Conservation (phyloP, 2,888 invertebrate genomes). For the Rutpela maculata region DNA sequence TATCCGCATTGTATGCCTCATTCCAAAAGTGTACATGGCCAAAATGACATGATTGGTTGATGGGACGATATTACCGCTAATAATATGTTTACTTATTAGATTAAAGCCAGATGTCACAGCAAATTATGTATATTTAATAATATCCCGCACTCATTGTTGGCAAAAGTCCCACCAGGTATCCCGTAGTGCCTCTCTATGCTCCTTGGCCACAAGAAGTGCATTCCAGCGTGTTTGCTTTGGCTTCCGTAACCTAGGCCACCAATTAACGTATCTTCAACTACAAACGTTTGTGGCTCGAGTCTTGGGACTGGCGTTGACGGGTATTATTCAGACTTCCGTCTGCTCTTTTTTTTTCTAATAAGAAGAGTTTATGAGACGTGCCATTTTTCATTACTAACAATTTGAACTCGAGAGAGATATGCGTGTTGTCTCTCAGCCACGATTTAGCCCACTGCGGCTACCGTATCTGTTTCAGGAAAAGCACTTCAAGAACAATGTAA, state of each 20-base stretch:
- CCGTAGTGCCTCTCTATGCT: background rate
- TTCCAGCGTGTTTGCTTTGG: constrained; percentile 8
- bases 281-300: background rate
- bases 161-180: constrained; percentile 29
- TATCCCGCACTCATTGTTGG: constrained; percentile 19
- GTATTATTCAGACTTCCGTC: background rate
- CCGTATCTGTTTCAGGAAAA: no score
- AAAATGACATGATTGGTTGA: constrained; percentile 6
- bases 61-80: background rate
- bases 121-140: constrained; percentile 29
- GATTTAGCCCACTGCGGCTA: no score
- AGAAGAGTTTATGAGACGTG: background rate
- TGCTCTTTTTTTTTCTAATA: background rate
- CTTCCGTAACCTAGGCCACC: constrained; percentile 9
- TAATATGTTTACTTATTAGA: constrained; percentile 30
- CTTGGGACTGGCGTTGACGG: background rate
- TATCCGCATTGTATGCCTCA: no score
- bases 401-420: no score
- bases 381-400: background rate
- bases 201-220: background rate
- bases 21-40: background rate
- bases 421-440: no score
- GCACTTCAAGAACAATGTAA: no score
- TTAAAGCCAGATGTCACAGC: constrained; percentile 28
- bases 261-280: constrained; percentile 7